A percentile compares a stretch with the other conserved stretches of the same genome.
Evolutionary conservation across 2,797 vertebrate genomes (phyloP).

Genomic region (Microctenopoma stevenorrisi): DNA sequence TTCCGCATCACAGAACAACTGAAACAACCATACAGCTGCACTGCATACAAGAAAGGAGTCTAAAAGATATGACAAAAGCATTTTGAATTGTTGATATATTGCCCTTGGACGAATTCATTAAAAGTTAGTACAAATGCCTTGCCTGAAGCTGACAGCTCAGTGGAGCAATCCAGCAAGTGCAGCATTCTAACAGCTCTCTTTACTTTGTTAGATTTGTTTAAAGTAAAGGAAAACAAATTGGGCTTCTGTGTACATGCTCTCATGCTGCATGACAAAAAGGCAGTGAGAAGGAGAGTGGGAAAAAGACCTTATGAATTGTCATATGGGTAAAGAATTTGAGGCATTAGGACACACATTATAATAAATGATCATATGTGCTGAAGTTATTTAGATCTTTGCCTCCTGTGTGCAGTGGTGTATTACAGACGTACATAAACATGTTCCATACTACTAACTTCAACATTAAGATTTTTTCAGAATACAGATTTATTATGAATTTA

Average conservation of each 20-base stretch:
- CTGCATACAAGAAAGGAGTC: neutral
- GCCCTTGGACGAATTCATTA: conserved; percentile 55
- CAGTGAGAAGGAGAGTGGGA: neutral
- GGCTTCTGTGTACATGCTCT: conserved; percentile 26
- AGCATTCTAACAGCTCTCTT: conserved; percentile 50
- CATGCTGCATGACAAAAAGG: conserved; percentile 21
- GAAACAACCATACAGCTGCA: neutral
- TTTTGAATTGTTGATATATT: conserved; percentile 51
- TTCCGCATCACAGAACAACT: conserved; percentile 3
- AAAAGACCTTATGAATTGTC: neutral
- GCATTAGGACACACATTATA: conserved; percentile 1
- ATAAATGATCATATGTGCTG: conserved; percentile 5
- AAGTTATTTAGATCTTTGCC: conserved; percentile 10
- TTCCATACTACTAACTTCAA: neutral
- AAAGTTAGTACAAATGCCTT: conserved; percentile 50
- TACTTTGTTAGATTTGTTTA: conserved; percentile 59
- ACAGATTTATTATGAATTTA: too few relatives aligned
- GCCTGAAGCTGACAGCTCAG: conserved; percentile 53
- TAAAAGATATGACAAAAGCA: conserved; percentile 25
- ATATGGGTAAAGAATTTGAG: neutral
- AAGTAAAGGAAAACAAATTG: conserved; percentile 55
- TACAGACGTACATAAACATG: conserved; percentile 12
- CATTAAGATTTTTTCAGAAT: neutral
- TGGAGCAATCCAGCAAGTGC: conserved; percentile 41
- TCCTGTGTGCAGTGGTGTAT: conserved; percentile 6